A percentile compares a stretch with the other conserved stretches of the same genome.
phyloP scores from a whole-genome alignment of 2,888 invertebrate genomes.

The Rhogogaster chlorosoma region DNA sequence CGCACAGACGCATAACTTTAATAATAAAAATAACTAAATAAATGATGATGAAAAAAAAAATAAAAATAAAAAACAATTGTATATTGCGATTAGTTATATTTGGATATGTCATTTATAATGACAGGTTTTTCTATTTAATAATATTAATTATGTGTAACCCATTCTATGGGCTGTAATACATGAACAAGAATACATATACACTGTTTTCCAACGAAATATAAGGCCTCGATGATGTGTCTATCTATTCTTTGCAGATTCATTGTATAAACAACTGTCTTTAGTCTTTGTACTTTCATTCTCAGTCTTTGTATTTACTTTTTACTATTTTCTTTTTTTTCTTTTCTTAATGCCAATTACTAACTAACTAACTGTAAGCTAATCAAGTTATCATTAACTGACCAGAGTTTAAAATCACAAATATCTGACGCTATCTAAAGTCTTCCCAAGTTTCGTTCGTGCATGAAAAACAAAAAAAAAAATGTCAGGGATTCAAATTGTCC shows the following conservation, averaged over 20 bases:
- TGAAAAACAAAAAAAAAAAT: neutral
- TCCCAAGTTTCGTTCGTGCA: neutral
- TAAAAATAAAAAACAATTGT: constrained; percentile 7
- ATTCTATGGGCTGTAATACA: constrained; percentile 42
- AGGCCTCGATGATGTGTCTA: neutral
- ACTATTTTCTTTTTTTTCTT: neutral
- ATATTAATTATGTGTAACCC: constrained; percentile 39
- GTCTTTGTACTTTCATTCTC: neutral
- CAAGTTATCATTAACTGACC: neutral
- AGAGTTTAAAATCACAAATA: neutral
- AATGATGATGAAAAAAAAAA: neutral
- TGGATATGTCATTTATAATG: constrained; percentile 41
- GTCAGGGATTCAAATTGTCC: neutral
- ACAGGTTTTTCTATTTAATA: constrained; percentile 45
- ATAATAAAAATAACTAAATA: constrained; percentile 7
- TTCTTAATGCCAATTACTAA: neutral
- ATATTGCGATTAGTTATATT: constrained; percentile 45
- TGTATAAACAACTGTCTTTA: neutral
- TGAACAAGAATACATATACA: constrained; percentile 48
- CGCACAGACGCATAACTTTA: constrained; percentile 11
- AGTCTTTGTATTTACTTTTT: neutral
- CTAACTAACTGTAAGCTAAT: neutral
- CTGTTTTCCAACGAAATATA: constrained; percentile 42
- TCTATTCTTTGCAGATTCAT: neutral
- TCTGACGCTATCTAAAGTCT: neutral